Conservation (phyloP, 2,888 invertebrate species). For the Folsomia candida region DNA sequence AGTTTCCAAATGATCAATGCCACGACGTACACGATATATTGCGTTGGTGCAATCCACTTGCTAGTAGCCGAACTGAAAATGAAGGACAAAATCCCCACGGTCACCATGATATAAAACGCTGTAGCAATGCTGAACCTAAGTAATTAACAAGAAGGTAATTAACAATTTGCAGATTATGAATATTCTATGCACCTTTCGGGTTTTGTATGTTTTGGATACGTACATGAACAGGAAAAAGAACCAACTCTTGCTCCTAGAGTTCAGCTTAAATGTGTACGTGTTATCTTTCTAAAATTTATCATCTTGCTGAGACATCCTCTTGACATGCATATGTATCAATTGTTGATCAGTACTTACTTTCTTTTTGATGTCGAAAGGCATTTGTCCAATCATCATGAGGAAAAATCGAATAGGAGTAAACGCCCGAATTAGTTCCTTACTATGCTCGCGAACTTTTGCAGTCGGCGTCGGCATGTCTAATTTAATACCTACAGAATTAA, state of each 20-base stretch:
- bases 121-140: constrained; percentile 20
- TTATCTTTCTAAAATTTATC: constrained; percentile 29
- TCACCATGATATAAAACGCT: constrained; percentile 17
- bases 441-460: constrained; percentile 11
- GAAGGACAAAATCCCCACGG: constrained; percentile 30
- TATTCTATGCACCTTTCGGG: too few species aligned
- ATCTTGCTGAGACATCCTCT: not conserved
- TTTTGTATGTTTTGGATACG: too few species aligned
- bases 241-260: constrained; percentile 8
- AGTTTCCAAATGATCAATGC: not conserved
- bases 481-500: too few species aligned
- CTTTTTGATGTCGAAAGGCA: constrained; percentile 37
- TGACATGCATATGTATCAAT: not conserved
- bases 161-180: too few species aligned
- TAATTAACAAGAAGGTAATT: too few species aligned
- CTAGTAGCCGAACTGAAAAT: constrained; percentile 13
- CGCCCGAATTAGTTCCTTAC: constrained; percentile 30
- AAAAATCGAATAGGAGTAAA: constrained; percentile 36
- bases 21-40: constrained; percentile 20
- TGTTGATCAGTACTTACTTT: constrained; percentile 20
- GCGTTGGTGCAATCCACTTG: constrained; percentile 8
- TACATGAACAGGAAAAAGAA: constrained; percentile 26
- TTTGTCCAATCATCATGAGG: constrained; percentile 39
- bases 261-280: constrained; percentile 37
- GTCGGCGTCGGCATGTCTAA: not conserved